Evolutionary conservation across 1,140 invertebrate species (phyloP).

Genomic region (Meloidogyne chitwoodi): DNA sequence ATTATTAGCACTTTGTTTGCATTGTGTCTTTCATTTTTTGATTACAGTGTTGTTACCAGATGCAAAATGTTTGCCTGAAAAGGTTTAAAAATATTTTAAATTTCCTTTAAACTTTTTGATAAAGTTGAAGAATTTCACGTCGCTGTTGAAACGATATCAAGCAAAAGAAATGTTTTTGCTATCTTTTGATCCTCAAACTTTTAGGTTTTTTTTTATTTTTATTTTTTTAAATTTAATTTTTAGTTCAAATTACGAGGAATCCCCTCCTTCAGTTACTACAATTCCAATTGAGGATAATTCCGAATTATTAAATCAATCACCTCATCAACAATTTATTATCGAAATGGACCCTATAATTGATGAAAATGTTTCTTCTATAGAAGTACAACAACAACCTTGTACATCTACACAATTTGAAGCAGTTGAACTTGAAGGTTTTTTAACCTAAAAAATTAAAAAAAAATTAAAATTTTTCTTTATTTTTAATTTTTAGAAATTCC

Average conservation of each 20-base stretch:
- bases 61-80: slow-evolving; percentile 23
- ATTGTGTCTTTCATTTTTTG: slow-evolving; percentile 6
- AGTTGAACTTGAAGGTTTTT: not conserved
- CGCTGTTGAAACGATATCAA: slow-evolving; percentile 5
- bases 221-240: not conserved
- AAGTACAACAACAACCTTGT: not conserved
- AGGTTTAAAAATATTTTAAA: not conserved
- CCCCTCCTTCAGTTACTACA: not conserved
- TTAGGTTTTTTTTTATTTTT: not conserved
- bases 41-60: slow-evolving; percentile 25
- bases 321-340: slow-evolving; percentile 2
- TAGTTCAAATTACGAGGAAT: not conserved
- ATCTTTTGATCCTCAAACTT: slow-evolving; percentile 43
- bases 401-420: not conserved
- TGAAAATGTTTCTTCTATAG: not conserved
- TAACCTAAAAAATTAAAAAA: too few species aligned
- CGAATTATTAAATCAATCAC: slow-evolving; percentile 12
- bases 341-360: slow-evolving; percentile 17
- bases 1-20: not conserved
- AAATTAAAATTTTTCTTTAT: not conserved
- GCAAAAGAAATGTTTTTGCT: slow-evolving; percentile 33
- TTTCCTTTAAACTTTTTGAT: not conserved
- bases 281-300: not conserved
- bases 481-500: not conserved
- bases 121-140: slow-evolving; percentile 29